Evolutionary conservation across 2,113 vertebrate genomes (phyloP).

Genomic region (Dasypus novemcinctus): DNA sequence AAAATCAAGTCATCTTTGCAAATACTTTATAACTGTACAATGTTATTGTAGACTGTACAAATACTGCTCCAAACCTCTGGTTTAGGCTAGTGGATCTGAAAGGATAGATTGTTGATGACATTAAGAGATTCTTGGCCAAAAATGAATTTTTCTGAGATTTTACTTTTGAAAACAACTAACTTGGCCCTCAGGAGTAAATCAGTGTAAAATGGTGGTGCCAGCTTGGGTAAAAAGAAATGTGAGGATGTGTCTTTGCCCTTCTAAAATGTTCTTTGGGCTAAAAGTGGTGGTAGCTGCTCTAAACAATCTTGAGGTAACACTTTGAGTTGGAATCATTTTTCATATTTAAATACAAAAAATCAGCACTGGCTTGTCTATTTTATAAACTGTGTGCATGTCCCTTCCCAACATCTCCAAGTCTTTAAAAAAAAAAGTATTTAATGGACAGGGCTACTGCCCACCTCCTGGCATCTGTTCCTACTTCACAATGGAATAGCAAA

Average conservation of each 20-base stretch:
- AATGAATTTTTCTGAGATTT: background rate
- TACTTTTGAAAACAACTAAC: background rate
- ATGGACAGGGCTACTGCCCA: background rate
- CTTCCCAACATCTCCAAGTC: background rate
- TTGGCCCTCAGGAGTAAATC: background rate
- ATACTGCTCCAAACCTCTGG: background rate
- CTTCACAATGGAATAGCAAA: background rate
- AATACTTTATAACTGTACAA: background rate
- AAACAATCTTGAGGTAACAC: background rate
- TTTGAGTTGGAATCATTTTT: constrained; percentile 66
- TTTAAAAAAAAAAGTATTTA: background rate
- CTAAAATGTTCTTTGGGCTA: background rate
- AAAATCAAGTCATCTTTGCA: background rate
- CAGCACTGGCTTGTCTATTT: constrained; percentile 48
- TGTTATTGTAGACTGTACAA: background rate
- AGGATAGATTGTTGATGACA: background rate
- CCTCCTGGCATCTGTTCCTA: background rate
- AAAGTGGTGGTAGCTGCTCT: background rate
- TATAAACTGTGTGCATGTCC: background rate
- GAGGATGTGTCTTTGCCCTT: background rate
- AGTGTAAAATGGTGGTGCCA: background rate
- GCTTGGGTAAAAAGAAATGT: background rate
- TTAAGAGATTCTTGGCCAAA: background rate
- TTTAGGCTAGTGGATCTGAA: background rate
- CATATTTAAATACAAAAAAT: constrained; percentile 85